Evolutionary conservation across 2,113 vertebrate genomes (phyloP).

Genomic region (Xenus cinereus): DNA sequence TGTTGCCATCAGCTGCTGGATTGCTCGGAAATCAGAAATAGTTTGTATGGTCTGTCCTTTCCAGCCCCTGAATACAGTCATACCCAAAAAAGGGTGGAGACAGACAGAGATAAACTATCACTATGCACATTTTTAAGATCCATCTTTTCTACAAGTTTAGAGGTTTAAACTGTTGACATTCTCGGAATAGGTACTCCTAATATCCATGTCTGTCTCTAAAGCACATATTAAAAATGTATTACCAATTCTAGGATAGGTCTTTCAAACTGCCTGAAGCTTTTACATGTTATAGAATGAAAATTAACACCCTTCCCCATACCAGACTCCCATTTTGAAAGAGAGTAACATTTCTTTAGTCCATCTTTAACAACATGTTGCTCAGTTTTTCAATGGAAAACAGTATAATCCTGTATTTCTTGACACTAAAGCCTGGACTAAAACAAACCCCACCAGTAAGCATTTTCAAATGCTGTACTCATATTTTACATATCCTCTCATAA

Average conservation of each 20-base stretch:
- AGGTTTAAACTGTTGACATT: not conserved
- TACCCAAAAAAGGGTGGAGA: not conserved
- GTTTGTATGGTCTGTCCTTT: not conserved
- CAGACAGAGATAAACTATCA: not conserved
- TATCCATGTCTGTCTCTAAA: not conserved
- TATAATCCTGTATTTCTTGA: not conserved
- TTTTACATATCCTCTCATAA: not conserved
- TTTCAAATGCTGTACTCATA: not conserved
- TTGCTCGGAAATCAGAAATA: not conserved
- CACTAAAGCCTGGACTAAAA: not conserved
- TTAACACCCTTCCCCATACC: not conserved
- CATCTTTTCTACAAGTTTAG: not conserved
- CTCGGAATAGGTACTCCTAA: not conserved
- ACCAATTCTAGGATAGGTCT: not conserved
- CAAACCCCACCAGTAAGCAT: not conserved
- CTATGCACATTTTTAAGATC: not conserved
- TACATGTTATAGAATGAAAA: not conserved
- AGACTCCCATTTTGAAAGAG: not conserved
- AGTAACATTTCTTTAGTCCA: not conserved
- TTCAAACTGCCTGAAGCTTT: not conserved
- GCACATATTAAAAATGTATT: not conserved
- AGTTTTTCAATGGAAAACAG: not conserved
- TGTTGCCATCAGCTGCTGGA: not conserved
- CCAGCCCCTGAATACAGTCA: not conserved
- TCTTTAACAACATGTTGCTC: not conserved